Base-by-base conservation (phyloP, 2,113 vertebrate genomes). In the Siniperca chuatsi region DNA sequence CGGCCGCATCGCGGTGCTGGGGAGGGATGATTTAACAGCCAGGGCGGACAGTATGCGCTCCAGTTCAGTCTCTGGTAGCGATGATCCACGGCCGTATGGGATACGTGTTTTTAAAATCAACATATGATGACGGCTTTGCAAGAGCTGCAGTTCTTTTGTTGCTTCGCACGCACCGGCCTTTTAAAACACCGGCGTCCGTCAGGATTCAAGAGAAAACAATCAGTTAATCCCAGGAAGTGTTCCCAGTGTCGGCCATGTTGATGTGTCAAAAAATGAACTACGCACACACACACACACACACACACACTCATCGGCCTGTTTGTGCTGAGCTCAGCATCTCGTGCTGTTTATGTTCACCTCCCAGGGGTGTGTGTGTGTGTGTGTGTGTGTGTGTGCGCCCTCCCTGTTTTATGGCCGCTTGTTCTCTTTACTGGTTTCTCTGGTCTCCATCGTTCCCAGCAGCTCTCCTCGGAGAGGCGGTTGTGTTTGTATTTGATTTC, bases 241-340 rank as follows among this genome's bases (percentile, higher is more conserved):
- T 48, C 13, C 46, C 46, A 48, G 12, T 48, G 11, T 48, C 13
- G 46, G 42, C 42, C 42, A 10, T 10, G 9, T 44, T 10, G 42
- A 44, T 10, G 46, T 12, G 11, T 15, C 11, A 46, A 42, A 46
- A 29, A 29, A 29, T 29, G 29, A 29, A 29, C 29, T 29, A 29
- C 29, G 29, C 40, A 75, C 25, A 65, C 58, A 48, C 52, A 6
- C 55, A 29, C 29, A 29, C 52, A 6, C 55, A 29, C 29, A 29
- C 29, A 29, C 29, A 29, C 29, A 29, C 2, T 8, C 42, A 42
- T 42, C 42, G 10, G 42, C 42, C 42, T 42, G 42, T 42, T 42
- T 10, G 46, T 77, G 90, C 85, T 91, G 90, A 89, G 82, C 79
- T 91, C 87, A 89, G 90, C 83, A 48, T 42, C 42, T 42, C 42